Evolutionary conservation across 2,888 invertebrate species (phyloP).

Genomic region (Coleophora flavipennella): DNA sequence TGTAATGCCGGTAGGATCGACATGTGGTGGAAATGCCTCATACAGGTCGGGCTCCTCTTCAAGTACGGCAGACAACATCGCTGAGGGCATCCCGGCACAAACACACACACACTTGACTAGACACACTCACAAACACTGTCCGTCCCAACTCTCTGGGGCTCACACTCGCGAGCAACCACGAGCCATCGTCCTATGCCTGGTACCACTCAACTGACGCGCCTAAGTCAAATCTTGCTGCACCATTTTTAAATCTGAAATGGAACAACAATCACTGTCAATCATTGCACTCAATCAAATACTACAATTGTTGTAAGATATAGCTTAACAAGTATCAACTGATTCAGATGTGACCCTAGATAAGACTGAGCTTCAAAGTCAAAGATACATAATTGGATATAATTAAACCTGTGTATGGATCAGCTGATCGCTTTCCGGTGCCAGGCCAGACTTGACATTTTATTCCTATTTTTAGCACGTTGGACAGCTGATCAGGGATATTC

Average conservation of each 20-base stretch:
- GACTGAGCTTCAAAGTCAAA: constrained; percentile 29
- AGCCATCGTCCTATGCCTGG: constrained; percentile 34
- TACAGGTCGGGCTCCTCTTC: constrained; percentile 84
- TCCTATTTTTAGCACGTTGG: constrained; percentile 67
- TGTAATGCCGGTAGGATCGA: constrained; percentile 84
- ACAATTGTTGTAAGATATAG: constrained; percentile 27
- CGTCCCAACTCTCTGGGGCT: constrained; percentile 43
- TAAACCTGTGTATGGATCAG: constrained; percentile 59
- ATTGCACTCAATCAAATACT: constrained; percentile 19
- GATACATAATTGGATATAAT: constrained; percentile 63
- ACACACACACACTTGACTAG: constrained; percentile 49
- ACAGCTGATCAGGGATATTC: constrained; percentile 62
- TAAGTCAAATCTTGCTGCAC: constrained; percentile 73
- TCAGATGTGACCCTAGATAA: constrained; percentile 32
- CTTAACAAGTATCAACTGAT: constrained; percentile 42
- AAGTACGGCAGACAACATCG: constrained; percentile 81
- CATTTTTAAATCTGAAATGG: constrained; percentile 68
- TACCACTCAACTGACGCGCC: constrained; percentile 33
- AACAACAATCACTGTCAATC: constrained; percentile 30
- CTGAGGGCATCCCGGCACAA: constrained; percentile 71
- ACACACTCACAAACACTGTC: constrained; percentile 59
- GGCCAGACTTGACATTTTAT: constrained; percentile 65
- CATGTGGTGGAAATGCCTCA: constrained; percentile 86
- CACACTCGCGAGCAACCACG: constrained; percentile 53
- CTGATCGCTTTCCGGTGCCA: constrained; percentile 62